Evolutionary conservation across 2,888 invertebrate genomes (phyloP).

Genomic region (Melinaea menophilus): DNA sequence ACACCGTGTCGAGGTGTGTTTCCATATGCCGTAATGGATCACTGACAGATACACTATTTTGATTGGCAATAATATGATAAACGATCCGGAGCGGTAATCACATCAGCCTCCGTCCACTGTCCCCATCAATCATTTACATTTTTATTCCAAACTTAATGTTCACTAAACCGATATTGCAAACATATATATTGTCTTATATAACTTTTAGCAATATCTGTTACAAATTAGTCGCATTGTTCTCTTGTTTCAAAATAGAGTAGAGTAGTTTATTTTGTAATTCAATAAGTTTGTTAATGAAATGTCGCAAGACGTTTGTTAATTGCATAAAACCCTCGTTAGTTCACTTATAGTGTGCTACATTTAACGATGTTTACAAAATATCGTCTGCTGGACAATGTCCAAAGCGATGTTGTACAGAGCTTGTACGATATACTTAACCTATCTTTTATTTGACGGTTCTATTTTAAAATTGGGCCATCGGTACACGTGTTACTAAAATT

Average conservation of each 20-base stretch:
- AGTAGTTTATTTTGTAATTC: slow-evolving; percentile 46
- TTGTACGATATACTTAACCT: slow-evolving; percentile 55
- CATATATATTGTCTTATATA: slow-evolving; percentile 28
- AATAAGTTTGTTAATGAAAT: slow-evolving; percentile 39
- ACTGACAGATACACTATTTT: slow-evolving; percentile 77
- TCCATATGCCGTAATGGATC: slow-evolving; percentile 65
- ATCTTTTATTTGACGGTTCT: slow-evolving; percentile 65
- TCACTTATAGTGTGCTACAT: slow-evolving; percentile 59
- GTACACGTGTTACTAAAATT: slow-evolving; percentile 54
- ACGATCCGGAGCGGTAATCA: slow-evolving; percentile 69
- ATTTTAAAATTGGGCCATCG: slow-evolving; percentile 64
- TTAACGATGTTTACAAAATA: slow-evolving; percentile 68
- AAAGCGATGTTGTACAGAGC: slow-evolving; percentile 62
- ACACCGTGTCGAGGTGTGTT: slow-evolving; percentile 43
- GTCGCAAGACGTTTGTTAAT: slow-evolving; percentile 37
- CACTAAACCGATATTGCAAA: slow-evolving; percentile 46
- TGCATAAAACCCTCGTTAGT: slow-evolving; percentile 51
- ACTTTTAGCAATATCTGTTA: slow-evolving; percentile 27
- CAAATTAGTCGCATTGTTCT: slow-evolving; percentile 28
- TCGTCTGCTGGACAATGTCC: slow-evolving; percentile 68
- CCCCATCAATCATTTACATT: slow-evolving; percentile 67
- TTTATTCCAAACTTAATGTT: slow-evolving; percentile 55
- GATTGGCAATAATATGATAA: slow-evolving; percentile 77
- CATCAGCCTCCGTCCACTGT: slow-evolving; percentile 63
- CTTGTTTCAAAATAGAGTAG: slow-evolving; percentile 41